Percentiles rank a stretch among this genome's conserved stretches.
phyloP scores from a whole-genome alignment of 2,888 invertebrate genomes.

The Diarsia dahlii region DNA sequence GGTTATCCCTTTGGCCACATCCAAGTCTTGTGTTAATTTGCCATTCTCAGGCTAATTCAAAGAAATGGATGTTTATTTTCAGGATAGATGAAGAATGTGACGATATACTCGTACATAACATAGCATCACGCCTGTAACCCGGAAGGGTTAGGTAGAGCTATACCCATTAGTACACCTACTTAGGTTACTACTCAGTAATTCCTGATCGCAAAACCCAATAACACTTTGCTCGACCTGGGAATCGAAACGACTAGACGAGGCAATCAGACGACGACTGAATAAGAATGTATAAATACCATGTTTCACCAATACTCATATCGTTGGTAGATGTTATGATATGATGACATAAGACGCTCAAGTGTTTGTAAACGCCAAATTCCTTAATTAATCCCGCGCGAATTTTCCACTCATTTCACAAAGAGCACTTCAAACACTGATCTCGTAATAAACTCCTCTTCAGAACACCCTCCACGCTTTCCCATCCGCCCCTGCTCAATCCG shows the following conservation, averaged over 20 bases:
- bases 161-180: no score
- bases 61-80: not conserved
- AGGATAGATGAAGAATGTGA: not conserved
- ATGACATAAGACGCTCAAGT: not conserved
- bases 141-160: no score
- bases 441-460: not conserved
- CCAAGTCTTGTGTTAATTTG: not conserved
- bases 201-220: no score
- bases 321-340: not conserved
- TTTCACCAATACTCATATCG: not conserved
- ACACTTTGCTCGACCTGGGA: no score
- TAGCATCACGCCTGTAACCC: no score
- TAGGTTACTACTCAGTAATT: no score
- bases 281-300: not conserved
- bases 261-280: no score
- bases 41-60: not conserved
- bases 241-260: no score
- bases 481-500: slow-evolving; percentile 42
- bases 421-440: slow-evolving; percentile 16
- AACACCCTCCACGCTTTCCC: slow-evolving; percentile 1
- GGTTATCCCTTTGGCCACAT: no score
- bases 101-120: no score
- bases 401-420: slow-evolving; percentile 15
- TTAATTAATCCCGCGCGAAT: slow-evolving; percentile 13
- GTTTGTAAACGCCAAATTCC: not conserved